These are phyloP conservation scores for Colinus virginianus DNA, from an alignment of 2,113 vertebrate genomes.

Conservation along the genomic window DNA sequence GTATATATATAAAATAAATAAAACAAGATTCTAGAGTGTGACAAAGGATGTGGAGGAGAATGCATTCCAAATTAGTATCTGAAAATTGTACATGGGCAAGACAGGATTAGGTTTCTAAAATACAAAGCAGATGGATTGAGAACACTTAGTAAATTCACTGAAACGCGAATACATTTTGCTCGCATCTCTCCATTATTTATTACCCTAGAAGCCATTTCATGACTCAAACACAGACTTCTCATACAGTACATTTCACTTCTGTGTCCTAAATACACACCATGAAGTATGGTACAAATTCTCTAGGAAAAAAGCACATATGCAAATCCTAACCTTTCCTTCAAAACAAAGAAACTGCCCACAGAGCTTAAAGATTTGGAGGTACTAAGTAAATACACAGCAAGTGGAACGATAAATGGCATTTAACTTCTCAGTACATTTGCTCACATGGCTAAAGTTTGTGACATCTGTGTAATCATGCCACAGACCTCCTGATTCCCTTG, in stretches of 20 bases:
- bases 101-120: conserved; percentile 50
- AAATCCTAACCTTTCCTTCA: neutral
- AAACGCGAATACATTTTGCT: neutral
- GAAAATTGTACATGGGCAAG: conserved; percentile 10
- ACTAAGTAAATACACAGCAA: neutral
- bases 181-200: conserved; percentile 16
- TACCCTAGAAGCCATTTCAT: conserved; percentile 38
- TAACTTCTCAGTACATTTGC: neutral
- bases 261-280: neutral
- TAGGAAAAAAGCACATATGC: neutral
- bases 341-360: neutral
- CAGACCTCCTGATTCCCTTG: neutral
- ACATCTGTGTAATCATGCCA: neutral
- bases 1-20: neutral
- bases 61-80: conserved; percentile 29
- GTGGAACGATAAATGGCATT: neutral
- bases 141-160: conserved; percentile 20
- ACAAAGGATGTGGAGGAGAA: neutral
- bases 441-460: neutral
- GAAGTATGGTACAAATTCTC: neutral
- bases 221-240: neutral
- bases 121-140: conserved; percentile 55
- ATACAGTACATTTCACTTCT: neutral
- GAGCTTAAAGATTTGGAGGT: neutral
- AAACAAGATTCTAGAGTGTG: neutral